These are phyloP conservation scores for Glomeris maerens DNA, from an alignment of 1,140 invertebrate species.

Conservation along the genomic window DNA sequence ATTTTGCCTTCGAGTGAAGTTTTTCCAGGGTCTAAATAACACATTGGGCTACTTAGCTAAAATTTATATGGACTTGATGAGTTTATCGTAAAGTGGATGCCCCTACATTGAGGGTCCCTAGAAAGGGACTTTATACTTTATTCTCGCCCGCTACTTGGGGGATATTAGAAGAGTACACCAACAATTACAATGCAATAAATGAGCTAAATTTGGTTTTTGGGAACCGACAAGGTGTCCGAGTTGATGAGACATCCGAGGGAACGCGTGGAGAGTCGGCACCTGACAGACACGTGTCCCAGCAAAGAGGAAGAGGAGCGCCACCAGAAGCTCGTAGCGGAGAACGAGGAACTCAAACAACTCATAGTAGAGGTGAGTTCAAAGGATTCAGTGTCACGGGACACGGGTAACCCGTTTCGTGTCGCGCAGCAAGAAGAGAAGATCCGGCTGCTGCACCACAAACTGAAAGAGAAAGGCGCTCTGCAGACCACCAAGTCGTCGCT, in stretches of 20 bases:
- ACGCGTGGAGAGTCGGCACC: conserved; percentile 32
- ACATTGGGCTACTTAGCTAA: no score
- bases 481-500: conserved; percentile 3
- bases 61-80: no score
- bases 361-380: conserved; percentile 60
- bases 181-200: neutral
- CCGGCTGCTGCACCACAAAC: conserved; percentile 53
- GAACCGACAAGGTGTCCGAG: conserved; percentile 60
- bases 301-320: conserved; percentile 81
- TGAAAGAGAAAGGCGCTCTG: conserved; percentile 55
- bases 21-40: no score
- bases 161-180: no score
- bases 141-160: no score
- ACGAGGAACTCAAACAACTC: conserved; percentile 87
- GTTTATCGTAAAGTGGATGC: no score
- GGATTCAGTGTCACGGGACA: no score
- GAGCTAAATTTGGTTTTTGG: conserved; percentile 19
- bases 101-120: no score
- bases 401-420: no score
- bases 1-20: no score
- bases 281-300: conserved; percentile 64
- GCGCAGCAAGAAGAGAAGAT: conserved; percentile 87
- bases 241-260: conserved; percentile 66
- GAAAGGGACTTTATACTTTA: no score
- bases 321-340: conserved; percentile 83